phyloP scores from a whole-genome alignment of 2,797 vertebrate species.

The Adelosebastes latens region DNA sequence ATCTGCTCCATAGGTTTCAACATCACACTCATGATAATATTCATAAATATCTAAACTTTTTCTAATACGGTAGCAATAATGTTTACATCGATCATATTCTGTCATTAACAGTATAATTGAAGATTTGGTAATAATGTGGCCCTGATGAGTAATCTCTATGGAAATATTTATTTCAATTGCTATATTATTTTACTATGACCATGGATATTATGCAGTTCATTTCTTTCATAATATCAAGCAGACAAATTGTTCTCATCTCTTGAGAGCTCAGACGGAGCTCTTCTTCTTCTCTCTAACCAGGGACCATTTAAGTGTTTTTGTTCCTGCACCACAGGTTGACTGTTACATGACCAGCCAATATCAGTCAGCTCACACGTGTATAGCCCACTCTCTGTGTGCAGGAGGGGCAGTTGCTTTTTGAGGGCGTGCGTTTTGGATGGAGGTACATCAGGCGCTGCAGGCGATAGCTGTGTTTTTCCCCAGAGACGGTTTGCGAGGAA shows the following conservation, averaged over 20 bases:
- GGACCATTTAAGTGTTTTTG: slow-evolving; percentile 10
- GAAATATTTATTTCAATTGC: accelerated
- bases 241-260: background rate
- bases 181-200: background rate
- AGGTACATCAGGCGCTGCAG: slow-evolving; percentile 46
- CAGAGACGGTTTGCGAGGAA: slow-evolving; percentile 51
- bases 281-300: slow-evolving; percentile 1
- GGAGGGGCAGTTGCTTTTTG: slow-evolving; percentile 5
- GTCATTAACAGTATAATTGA: background rate
- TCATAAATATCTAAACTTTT: background rate
- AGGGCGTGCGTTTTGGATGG: slow-evolving; percentile 27
- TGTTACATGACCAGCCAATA: slow-evolving; percentile 24
- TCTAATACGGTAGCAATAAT: background rate
- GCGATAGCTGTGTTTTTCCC: slow-evolving; percentile 49
- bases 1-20: background rate
- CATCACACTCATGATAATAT: background rate
- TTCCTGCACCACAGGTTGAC: background rate
- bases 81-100: background rate
- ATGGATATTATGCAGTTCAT: background rate
- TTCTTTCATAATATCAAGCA: background rate
- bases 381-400: slow-evolving; percentile 6
- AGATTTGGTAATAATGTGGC: background rate
- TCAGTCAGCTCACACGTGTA: slow-evolving; percentile 22
- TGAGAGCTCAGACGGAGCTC: background rate
- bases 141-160: background rate